Percentiles rank a stretch among this genome's conserved stretches.
Conservation (phyloP, 2,113 vertebrate genomes). For the Ondatra zibethicus region DNA sequence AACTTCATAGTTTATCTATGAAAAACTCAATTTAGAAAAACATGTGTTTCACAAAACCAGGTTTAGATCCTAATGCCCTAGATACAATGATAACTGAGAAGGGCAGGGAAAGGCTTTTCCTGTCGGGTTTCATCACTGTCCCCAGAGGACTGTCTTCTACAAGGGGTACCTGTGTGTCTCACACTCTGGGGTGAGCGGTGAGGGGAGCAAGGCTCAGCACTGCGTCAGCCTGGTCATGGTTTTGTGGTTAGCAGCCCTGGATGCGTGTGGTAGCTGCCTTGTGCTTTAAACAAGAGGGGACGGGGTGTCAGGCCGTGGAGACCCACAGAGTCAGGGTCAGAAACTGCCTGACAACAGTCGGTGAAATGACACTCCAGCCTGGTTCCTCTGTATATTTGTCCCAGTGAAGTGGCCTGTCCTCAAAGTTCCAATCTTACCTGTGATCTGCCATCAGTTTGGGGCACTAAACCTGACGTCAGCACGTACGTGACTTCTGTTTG, state of each 20-base stretch:
- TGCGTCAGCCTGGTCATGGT: not conserved
- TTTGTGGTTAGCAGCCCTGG: not conserved
- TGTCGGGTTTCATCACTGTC: accelerated
- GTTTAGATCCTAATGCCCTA: not conserved
- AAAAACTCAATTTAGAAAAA: constrained; percentile 24
- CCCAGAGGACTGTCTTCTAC: not conserved
- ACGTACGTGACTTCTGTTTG: not conserved
- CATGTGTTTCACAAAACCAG: not conserved
- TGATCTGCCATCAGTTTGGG: not conserved
- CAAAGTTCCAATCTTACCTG: not conserved
- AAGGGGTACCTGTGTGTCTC: accelerated
- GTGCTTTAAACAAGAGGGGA: not conserved
- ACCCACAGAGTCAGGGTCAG: not conserved
- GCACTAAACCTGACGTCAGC: not conserved
- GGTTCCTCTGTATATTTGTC: not conserved
- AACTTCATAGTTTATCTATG: not conserved
- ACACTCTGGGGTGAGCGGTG: not conserved
- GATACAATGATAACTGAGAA: not conserved
- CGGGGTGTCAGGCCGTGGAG: not conserved
- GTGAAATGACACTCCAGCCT: not conserved
- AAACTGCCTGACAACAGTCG: too few relatives aligned
- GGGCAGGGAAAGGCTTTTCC: not conserved
- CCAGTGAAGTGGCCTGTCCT: not conserved
- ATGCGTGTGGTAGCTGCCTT: not conserved
- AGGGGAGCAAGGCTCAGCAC: not conserved